Conservation (phyloP, 2,888 invertebrate genomes). For the Ypsolopha sequella region DNA sequence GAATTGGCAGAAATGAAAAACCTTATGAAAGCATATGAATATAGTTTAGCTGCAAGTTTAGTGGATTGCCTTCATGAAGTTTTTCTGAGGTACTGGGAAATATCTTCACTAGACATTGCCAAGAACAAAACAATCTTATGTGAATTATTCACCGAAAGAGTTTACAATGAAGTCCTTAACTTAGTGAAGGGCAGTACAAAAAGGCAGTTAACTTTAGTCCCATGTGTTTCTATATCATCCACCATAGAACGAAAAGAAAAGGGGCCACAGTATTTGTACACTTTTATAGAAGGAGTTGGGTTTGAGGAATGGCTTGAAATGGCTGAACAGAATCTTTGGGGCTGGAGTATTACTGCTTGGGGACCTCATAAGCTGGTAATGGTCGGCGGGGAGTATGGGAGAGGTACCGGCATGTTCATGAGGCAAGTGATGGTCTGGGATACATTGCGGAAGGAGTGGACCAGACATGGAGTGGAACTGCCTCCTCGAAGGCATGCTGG, state of each 20-base stretch:
- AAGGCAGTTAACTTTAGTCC: constrained; percentile 26
- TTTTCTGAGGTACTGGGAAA: constrained; percentile 13
- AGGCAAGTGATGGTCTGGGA: constrained; percentile 50
- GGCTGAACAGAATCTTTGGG: constrained; percentile 48
- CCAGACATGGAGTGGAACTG: constrained; percentile 36
- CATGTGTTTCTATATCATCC: constrained; percentile 36
- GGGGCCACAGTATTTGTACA: constrained; percentile 34
- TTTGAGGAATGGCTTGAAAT: constrained; percentile 46
- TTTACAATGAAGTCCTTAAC: constrained; percentile 35
- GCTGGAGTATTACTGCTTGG: constrained; percentile 50
- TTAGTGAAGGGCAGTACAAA: constrained; percentile 28
- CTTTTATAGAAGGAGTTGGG: constrained; percentile 26
- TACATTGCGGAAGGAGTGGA: constrained; percentile 40
- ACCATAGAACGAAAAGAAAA: constrained; percentile 25
- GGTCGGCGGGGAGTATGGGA: constrained; percentile 47
- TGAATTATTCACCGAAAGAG: constrained; percentile 34
- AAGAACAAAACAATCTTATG: constrained; percentile 21
- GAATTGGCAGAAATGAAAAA: constrained; percentile 31
- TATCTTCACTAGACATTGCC: constrained; percentile 18
- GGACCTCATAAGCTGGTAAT: constrained; percentile 40
- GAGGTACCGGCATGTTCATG: constrained; percentile 45
- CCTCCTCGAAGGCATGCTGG: constrained; percentile 46
- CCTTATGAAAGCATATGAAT: constrained; percentile 22
- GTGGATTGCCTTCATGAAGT: constrained; percentile 33
- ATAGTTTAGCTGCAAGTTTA: constrained; percentile 36